Percentiles rank a stretch among this genome's conserved stretches.
Evolutionary conservation across 2,888 invertebrate genomes (phyloP).

Genomic region (Clistopyga incitator): DNA sequence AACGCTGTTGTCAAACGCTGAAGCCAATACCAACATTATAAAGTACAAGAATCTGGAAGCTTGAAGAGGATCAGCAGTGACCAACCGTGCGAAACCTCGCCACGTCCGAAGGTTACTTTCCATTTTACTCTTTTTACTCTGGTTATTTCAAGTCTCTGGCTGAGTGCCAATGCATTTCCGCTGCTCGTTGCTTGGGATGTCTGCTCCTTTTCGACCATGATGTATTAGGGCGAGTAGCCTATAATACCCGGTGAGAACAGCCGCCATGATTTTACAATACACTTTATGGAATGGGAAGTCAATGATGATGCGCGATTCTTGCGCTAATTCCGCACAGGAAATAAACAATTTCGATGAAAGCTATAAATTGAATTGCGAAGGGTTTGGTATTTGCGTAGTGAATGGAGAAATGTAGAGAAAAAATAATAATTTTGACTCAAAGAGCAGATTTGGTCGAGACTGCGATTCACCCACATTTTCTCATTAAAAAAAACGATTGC

Average conservation of each 20-base stretch:
- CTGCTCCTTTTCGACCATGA: neutral
- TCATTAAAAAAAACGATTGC: neutral
- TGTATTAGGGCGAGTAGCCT: neutral
- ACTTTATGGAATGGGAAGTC: neutral
- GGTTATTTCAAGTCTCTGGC: conserved; percentile 72
- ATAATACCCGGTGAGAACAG: neutral
- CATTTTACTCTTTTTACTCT: conserved; percentile 57
- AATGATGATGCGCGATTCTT: neutral
- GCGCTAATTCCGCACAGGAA: too few relatives aligned
- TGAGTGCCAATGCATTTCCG: conserved; percentile 64
- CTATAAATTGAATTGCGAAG: neutral
- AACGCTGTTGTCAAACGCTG: too few relatives aligned
- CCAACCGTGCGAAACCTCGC: conserved; percentile 17
- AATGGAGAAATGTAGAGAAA: neutral
- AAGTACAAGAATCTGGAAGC: conserved; percentile 3
- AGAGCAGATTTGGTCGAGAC: neutral
- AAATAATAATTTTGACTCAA: neutral
- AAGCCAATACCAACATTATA: too few relatives aligned
- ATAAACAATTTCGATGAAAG: neutral
- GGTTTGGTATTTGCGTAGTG: too few relatives aligned
- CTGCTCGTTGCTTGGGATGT: conserved; percentile 10
- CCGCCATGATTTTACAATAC: neutral
- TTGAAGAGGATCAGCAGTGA: neutral
- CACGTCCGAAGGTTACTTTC: conserved; percentile 22
- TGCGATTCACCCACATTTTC: neutral